Conservation (phyloP, 2,797 vertebrate species). For the Margarornis squamiger region DNA sequence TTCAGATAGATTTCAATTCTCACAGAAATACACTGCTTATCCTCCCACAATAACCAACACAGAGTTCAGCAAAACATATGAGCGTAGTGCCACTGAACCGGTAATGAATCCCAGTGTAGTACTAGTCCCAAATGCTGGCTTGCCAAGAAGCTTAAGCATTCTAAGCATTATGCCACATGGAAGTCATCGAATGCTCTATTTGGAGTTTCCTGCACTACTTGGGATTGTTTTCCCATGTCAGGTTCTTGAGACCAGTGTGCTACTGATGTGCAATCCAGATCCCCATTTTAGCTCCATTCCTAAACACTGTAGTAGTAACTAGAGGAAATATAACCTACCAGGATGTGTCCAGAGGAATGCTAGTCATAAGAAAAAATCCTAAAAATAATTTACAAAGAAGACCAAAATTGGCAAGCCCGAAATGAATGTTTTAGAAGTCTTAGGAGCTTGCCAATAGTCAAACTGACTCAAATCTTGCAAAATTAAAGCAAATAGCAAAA, state of each 20-base stretch:
- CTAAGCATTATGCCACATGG: conserved; percentile 4
- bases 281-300: neutral
- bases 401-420: neutral
- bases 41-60: neutral
- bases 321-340: neutral
- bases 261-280: neutral
- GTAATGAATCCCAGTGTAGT: neutral
- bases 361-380: neutral
- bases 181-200: neutral
- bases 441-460: neutral
- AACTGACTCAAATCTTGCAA: neutral
- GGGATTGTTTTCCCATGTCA: neutral
- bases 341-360: neutral
- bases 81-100: conserved; percentile 10
- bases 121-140: neutral
- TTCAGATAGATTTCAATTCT: neutral
- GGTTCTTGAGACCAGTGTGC: neutral
- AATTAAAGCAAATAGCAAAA: neutral
- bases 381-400: neutral
- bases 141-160: neutral
- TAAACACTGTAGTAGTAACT: neutral
- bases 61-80: conserved; percentile 29
- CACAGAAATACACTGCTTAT: neutral
- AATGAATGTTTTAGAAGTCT: neutral
- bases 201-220: neutral